A percentile compares a stretch with the other conserved stretches of the same genome.
phyloP scores from a whole-genome alignment of 64 coral and sea anemone genomes.

The Porites lutea region DNA sequence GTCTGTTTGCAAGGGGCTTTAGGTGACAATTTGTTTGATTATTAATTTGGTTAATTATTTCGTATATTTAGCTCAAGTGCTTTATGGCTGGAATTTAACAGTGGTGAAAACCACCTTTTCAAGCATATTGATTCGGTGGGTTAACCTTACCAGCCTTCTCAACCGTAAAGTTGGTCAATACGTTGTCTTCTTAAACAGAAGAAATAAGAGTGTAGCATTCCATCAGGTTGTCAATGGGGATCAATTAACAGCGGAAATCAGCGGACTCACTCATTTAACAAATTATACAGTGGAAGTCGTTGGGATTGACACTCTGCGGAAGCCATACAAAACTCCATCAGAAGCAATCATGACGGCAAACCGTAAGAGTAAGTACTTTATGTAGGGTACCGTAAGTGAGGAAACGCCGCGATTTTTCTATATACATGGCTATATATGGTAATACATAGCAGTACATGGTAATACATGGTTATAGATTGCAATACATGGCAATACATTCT shows the following conservation, averaged over 20 bases:
- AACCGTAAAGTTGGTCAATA: neutral
- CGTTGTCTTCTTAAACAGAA: neutral
- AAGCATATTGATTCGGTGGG: neutral
- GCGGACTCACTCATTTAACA: too few species aligned
- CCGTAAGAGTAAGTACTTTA: neutral
- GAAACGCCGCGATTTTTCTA: neutral
- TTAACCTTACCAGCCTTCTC: neutral
- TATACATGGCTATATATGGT: too few species aligned
- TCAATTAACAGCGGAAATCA: neutral
- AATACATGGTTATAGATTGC: too few species aligned
- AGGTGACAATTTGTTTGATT: neutral
- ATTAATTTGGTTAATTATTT: neutral
- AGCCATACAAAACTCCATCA: too few species aligned
- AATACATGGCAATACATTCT: too few species aligned
- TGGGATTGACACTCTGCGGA: too few species aligned
- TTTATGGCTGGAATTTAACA: neutral
- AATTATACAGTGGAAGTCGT: too few species aligned
- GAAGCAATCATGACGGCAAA: neutral
- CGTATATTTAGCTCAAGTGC: neutral
- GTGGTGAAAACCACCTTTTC: too few species aligned
- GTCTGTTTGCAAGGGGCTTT: too few species aligned
- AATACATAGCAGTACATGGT: too few species aligned
- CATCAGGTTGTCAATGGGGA: neutral
- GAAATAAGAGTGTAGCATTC: neutral
- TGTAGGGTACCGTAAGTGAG: neutral